Evolutionary conservation across 1,140 invertebrate species (phyloP).

Genomic region (Drosophila prosaltans): DNA sequence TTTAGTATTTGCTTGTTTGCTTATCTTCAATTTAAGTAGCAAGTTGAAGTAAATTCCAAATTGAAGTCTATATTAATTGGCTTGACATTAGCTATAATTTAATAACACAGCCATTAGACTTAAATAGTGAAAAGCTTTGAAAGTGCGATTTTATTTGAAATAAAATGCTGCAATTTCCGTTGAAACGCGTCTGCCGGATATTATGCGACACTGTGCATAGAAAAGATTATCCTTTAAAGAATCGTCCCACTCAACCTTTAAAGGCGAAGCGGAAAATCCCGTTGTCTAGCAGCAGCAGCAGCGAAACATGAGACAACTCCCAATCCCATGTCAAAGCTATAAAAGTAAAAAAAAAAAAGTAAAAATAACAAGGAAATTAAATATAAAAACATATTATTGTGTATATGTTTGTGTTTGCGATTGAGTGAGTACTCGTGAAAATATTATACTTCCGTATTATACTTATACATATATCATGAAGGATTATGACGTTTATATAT

Average conservation of each 20-base stretch:
- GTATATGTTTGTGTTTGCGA: neutral
- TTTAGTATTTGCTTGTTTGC: too few species aligned
- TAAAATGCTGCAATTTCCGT: conserved; percentile 9
- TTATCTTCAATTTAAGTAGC: neutral
- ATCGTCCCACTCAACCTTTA: conserved; percentile 1
- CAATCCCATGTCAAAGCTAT: conserved; percentile 13
- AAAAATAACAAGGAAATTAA: conserved; percentile 12
- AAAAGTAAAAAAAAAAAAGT: conserved; percentile 8
- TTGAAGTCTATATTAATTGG: neutral
- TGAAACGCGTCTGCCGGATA: conserved; percentile 10
- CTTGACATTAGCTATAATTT: neutral
- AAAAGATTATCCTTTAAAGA: conserved; percentile 4
- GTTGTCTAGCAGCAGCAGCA: conserved; percentile 5
- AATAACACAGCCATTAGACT: neutral
- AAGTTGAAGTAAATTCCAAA: neutral
- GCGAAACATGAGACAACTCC: neutral
- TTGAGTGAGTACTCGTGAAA: neutral
- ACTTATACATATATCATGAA: conserved; percentile 7
- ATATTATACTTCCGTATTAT: neutral
- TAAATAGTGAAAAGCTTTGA: neutral
- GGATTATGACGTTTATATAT: conserved; percentile 4
- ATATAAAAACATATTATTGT: neutral
- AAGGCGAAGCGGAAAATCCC: conserved; percentile 2
- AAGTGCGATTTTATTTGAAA: conserved; percentile 6
- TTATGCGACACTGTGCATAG: conserved; percentile 19